Conservation (phyloP, 92 coral and sea anemone species). For the Porites cylindrica region DNA sequence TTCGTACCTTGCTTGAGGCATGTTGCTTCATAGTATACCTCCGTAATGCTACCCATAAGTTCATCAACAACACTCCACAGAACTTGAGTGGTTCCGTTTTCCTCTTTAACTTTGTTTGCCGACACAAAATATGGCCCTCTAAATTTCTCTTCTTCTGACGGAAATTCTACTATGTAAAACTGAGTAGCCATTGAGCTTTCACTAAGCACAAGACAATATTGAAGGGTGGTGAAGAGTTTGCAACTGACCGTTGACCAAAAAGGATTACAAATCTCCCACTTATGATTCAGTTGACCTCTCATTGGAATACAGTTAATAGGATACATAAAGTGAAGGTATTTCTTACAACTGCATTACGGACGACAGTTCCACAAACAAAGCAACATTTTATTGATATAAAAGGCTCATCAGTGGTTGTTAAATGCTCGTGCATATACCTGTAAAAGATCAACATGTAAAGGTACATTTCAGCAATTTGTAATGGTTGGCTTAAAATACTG, state of each 20-base stretch:
- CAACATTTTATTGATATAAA: background rate
- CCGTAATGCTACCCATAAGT: constrained; percentile 12
- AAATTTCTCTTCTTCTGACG: constrained; percentile 30
- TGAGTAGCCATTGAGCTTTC: background rate
- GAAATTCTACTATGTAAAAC: constrained; percentile 21
- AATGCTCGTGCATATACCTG: background rate
- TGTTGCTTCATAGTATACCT: constrained; percentile 29
- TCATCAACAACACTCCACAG: constrained; percentile 60
- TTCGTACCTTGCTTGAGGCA: constrained; percentile 41
- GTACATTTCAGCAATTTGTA: constrained; percentile 4
- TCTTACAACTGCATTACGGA: constrained; percentile 7
- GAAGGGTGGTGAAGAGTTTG: constrained; percentile 8
- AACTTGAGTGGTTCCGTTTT: constrained; percentile 34
- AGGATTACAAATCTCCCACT: constrained; percentile 5
- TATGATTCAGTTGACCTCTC: background rate
- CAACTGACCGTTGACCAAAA: background rate
- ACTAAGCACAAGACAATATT: constrained; percentile 4
- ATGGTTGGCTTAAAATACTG: background rate
- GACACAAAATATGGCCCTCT: constrained; percentile 52
- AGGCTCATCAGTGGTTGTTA: background rate
- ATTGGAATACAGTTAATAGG: background rate
- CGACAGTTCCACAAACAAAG: constrained; percentile 4
- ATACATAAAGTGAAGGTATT: constrained; percentile 15
- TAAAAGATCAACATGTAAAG: background rate
- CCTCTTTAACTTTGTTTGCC: constrained; percentile 42